phyloP scores from a whole-genome alignment of 2,113 vertebrate species.

The Bothrops jararaca region DNA sequence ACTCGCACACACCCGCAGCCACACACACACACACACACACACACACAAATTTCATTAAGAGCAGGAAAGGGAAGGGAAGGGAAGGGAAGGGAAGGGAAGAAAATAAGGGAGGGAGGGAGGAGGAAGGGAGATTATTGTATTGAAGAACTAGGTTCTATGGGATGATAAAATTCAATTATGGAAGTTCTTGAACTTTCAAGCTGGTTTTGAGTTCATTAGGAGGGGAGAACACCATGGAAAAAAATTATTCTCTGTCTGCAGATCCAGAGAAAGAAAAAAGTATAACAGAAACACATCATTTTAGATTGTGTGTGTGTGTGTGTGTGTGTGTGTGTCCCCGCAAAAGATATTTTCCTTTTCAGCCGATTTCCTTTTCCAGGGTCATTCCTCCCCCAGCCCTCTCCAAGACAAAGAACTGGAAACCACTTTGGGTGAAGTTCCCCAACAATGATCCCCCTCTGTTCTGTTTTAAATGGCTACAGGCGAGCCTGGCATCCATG shows the following conservation, averaged over 20 bases:
- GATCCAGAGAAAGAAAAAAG: not conserved
- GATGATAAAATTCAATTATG: not conserved
- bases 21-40: too few species aligned
- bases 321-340: not conserved
- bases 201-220: not conserved
- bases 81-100: too few species aligned
- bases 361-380: conserved; percentile 40
- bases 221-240: not conserved
- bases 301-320: too few species aligned
- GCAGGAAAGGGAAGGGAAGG: not conserved
- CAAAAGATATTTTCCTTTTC: conserved; percentile 37
- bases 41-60: not conserved
- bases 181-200: not conserved
- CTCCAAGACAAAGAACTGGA: conserved; percentile 25
- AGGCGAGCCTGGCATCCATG: conserved; percentile 21
- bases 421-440: conserved; percentile 31
- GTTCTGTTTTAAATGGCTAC: conserved; percentile 48
- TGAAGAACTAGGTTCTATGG: not conserved
- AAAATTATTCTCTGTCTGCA: not conserved
- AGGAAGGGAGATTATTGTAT: not conserved
- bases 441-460: conserved; percentile 35
- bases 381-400: conserved; percentile 38
- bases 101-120: too few species aligned
- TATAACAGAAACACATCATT: not conserved
- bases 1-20: not conserved